A percentile compares a stretch with the other conserved stretches of the same genome.
phyloP scores from a whole-genome alignment of 2,888 invertebrate species.

The Aspidiotus rigidus region DNA sequence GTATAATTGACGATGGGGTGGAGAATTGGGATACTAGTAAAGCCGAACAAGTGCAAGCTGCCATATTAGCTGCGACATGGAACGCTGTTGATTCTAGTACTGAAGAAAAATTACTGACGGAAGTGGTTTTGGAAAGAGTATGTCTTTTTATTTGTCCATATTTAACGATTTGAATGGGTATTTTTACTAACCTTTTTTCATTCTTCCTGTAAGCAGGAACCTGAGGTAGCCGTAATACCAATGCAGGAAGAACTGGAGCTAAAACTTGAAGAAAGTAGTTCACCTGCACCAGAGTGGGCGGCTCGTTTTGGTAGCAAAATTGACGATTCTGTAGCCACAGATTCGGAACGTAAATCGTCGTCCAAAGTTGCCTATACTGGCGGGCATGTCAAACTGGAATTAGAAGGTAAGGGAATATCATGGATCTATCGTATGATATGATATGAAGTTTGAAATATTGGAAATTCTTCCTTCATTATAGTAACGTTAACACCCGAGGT shows the following conservation, averaged over 20 bases:
- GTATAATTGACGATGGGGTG: conserved; percentile 38
- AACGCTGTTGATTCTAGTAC: conserved; percentile 47
- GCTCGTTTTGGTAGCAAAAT: conserved; percentile 20
- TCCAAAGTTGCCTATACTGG: conserved; percentile 40
- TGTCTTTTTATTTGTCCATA: background rate
- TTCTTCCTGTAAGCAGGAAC: conserved; percentile 16
- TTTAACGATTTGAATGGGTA: too few relatives aligned
- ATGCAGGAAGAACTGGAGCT: conserved; percentile 55
- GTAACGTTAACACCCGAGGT: conserved; percentile 56
- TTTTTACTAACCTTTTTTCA: too few relatives aligned
- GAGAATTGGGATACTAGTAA: conserved; percentile 41
- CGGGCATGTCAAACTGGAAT: conserved; percentile 46
- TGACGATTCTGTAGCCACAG: conserved; percentile 38
- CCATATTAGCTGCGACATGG: conserved; percentile 41
- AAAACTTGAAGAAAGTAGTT: conserved; percentile 47
- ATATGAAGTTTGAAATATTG: background rate
- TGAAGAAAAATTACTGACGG: conserved; percentile 42
- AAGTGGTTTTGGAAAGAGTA: conserved; percentile 34
- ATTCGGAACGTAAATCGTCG: conserved; percentile 41
- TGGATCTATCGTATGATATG: background rate
- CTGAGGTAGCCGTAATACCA: conserved; percentile 43
- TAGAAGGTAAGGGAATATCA: conserved; percentile 43
- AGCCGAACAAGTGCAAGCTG: conserved; percentile 24
- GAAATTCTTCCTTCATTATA: conserved; percentile 29
- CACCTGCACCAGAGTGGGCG: conserved; percentile 46